Conservation (phyloP, 1,140 invertebrate genomes). For the Bombus haemorrhoidalis region DNA sequence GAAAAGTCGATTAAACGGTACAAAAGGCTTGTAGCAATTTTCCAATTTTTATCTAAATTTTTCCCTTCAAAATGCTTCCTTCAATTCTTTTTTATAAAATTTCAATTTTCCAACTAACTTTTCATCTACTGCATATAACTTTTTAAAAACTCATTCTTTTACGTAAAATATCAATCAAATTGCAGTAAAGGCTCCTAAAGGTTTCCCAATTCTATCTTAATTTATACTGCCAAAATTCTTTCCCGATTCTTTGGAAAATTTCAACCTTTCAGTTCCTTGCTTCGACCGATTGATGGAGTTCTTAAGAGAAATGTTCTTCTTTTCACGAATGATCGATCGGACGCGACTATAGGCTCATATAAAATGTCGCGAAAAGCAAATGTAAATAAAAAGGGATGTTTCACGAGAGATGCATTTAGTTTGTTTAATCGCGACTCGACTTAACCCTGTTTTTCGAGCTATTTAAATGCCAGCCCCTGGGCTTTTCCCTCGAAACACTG, state of each 20-base stretch:
- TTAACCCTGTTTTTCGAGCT: constrained; percentile 22
- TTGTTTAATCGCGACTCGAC: constrained; percentile 1
- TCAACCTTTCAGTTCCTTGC: background rate
- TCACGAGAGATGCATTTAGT: background rate
- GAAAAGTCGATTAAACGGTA: no score
- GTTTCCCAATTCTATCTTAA: background rate
- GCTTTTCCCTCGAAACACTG: background rate
- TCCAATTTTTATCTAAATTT: no score
- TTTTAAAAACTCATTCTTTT: background rate
- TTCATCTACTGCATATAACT: background rate
- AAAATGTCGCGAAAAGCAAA: background rate
- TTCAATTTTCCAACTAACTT: background rate
- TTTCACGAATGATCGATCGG: background rate
- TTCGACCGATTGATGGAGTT: background rate
- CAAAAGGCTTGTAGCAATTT: no score
- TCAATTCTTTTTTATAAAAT: background rate
- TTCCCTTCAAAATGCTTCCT: background rate
- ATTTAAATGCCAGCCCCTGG: constrained; percentile 8
- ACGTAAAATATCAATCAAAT: background rate
- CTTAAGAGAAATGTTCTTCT: no score
- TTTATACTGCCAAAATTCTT: no score
- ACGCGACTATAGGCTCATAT: no score
- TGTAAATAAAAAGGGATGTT: background rate
- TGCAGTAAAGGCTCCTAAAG: background rate
- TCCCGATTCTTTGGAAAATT: background rate